A percentile compares a stretch with the other conserved stretches of the same genome.
These are phyloP conservation scores for Epicauta chinensis DNA, from an alignment of 1,140 invertebrate genomes.

Conservation along the genomic window DNA sequence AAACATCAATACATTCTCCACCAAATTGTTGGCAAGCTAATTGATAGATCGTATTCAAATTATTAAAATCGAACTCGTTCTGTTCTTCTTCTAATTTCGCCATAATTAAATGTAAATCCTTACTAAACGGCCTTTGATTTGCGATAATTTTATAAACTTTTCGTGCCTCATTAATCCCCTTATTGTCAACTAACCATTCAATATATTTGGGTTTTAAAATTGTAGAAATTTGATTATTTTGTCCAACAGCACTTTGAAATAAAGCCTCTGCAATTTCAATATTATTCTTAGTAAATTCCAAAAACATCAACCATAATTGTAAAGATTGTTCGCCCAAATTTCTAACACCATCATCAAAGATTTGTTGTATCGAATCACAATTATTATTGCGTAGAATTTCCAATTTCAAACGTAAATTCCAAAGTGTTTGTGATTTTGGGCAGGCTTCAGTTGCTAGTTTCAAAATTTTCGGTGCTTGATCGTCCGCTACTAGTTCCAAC, in stretches of 20 bases:
- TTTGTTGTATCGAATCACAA: conserved; percentile 14
- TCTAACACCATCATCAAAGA: conserved; percentile 19
- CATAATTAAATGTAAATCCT: conserved; percentile 19
- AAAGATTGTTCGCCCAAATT: conserved; percentile 21
- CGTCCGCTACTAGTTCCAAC: conserved; percentile 15
- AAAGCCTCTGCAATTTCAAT: conserved; percentile 15
- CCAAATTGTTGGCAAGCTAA: conserved; percentile 47
- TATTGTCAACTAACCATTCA: conserved; percentile 25
- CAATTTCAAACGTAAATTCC: conserved; percentile 21
- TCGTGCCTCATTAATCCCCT: conserved; percentile 19
- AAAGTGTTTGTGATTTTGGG: conserved; percentile 23
- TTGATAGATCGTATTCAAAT: conserved; percentile 43
- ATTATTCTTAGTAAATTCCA: conserved; percentile 18
- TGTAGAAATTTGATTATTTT: conserved; percentile 22
- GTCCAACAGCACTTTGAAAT: conserved; percentile 19
- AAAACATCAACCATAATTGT: conserved; percentile 24
- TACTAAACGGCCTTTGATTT: conserved; percentile 11
- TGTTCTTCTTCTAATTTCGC: conserved; percentile 41
- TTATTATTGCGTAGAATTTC: conserved; percentile 16
- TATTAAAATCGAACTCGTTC: conserved; percentile 28
- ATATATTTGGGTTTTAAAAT: conserved; percentile 28
- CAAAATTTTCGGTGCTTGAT: conserved; percentile 11
- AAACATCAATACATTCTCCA: conserved; percentile 46
- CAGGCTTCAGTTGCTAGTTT: conserved; percentile 12
- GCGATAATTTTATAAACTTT: conserved; percentile 1